Base-by-base conservation (phyloP, 2,797 vertebrate genomes). In the Typhlichthys eigenmanni region DNA sequence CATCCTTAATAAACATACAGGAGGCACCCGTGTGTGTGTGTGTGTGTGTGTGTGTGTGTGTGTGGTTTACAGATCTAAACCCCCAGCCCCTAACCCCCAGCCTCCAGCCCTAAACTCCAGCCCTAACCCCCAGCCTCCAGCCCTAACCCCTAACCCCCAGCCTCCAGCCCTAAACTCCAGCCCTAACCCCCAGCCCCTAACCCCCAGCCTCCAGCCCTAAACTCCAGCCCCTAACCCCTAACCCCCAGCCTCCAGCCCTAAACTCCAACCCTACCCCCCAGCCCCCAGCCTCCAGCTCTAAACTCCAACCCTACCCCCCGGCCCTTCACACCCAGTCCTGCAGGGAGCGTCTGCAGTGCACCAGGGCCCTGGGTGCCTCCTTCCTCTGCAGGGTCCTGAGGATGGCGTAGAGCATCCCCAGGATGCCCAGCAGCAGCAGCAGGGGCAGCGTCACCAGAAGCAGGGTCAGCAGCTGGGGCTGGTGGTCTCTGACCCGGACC, bases 261-360 rank as follows among this genome's bases (percentile, higher is more conserved):
- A 19, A 2, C 45, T 14, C 56, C 29, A 32, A 8, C 34, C 55
- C 57, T 13, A 9, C 7, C 2, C 43, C 16, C 16, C 4, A 0
- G 24, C 51, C 1, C 19, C 19, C 19, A 2, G 19, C 19, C 16
- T 17, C 16, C 16, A 17, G 19, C 19, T 1, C 19, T 19, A 19
- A 19, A 1, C 45, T 16, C 56, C 29, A 32, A 8, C 34, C 24
- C 24, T 24, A 24, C 2, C 24, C 24, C 24, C 34, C 7, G 6
- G 34, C 7, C 34, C 34, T 38, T 96, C 94, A 98, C 81, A 98
- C 97, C 97, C 97, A 99, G 71, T 98, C 94, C 91, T 98, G 97
- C 90, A 99, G 80, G 0, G 97, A 99, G 13, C 97, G 96, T 83
- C 98, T 99, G 93, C 96, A 99, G 90, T 98, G 97, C 68, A 97